phyloP scores from a whole-genome alignment of 2,797 vertebrate species.

The Lycodopsis pacificus region DNA sequence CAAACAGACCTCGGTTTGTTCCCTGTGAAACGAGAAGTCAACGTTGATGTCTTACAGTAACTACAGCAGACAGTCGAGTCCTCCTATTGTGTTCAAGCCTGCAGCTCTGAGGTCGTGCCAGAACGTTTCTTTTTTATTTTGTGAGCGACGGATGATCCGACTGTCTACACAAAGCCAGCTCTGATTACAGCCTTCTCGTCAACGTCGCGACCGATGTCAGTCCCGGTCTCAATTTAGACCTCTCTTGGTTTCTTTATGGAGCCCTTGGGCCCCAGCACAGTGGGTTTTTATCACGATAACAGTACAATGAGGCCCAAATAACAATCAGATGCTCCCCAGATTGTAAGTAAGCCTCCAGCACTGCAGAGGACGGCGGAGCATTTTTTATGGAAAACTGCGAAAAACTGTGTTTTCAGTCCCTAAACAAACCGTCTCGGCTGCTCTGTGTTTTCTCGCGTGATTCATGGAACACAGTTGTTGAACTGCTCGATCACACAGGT shows the following conservation, averaged over 20 bases:
- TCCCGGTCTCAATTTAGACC: slow-evolving; percentile 78
- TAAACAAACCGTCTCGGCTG: slow-evolving; percentile 70
- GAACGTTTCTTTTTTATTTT: slow-evolving; percentile 21
- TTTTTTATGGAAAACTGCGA: slow-evolving; percentile 53
- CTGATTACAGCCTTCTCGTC: slow-evolving; percentile 77
- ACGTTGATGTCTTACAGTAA: slow-evolving; percentile 25
- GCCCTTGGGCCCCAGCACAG: slow-evolving; percentile 53
- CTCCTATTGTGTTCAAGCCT: slow-evolving; percentile 48
- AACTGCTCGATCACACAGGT: slow-evolving; percentile 43
- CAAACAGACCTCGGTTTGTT: no score
- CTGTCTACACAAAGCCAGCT: slow-evolving; percentile 70
- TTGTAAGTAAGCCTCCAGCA: slow-evolving; percentile 55
- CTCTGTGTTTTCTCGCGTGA: slow-evolving; percentile 17
- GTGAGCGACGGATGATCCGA: slow-evolving; percentile 65
- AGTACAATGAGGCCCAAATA: slow-evolving; percentile 76
- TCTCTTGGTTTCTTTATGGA: slow-evolving; percentile 74
- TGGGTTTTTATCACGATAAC: slow-evolving; percentile 78
- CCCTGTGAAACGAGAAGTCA: no score
- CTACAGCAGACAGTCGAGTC: slow-evolving; percentile 49
- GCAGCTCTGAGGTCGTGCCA: slow-evolving; percentile 56
- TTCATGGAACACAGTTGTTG: slow-evolving; percentile 30
- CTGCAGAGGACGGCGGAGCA: slow-evolving; percentile 11
- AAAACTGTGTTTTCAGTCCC: slow-evolving; percentile 64
- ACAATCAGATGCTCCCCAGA: slow-evolving; percentile 82
- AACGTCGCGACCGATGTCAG: slow-evolving; percentile 73